A percentile compares a stretch with the other conserved stretches of the same genome.
phyloP scores from a whole-genome alignment of 2,797 vertebrate species.

The Hypotaenidia philippensis region DNA sequence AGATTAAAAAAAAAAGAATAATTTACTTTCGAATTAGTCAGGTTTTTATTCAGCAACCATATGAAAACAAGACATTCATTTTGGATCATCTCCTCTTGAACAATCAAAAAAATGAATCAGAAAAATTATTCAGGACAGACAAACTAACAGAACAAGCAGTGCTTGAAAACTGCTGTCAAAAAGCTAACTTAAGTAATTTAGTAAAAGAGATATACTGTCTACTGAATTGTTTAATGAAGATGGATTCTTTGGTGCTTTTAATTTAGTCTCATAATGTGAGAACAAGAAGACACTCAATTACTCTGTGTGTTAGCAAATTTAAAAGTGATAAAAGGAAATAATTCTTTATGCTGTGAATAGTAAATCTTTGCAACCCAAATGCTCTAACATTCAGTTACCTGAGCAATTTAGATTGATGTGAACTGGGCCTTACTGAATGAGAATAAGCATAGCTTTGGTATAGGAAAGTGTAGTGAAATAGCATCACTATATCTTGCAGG shows the following conservation, averaged over 20 bases:
- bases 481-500: not conserved
- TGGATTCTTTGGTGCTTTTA: constrained; percentile 43
- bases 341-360: constrained; percentile 23
- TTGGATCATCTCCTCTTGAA: not conserved
- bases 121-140: not conserved
- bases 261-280: constrained; percentile 52
- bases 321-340: constrained; percentile 52
- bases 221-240: constrained; percentile 58
- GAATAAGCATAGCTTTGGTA: not conserved
- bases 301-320: constrained; percentile 39
- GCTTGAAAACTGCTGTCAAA: not conserved
- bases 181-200: constrained; percentile 15
- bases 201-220: constrained; percentile 6
- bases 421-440: not conserved
- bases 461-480: not conserved
- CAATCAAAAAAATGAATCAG: not conserved
- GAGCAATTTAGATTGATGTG: not conserved
- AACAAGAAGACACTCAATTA: constrained; percentile 59
- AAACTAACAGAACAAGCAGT: not conserved
- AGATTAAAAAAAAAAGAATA: not conserved
- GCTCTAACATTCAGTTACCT: not conserved
- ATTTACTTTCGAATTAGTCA: not conserved
- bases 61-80: not conserved
- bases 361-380: constrained; percentile 1
- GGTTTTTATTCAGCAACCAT: not conserved